phyloP scores from a whole-genome alignment of 2,888 invertebrate genomes.

The Watsonalla cultraria region DNA sequence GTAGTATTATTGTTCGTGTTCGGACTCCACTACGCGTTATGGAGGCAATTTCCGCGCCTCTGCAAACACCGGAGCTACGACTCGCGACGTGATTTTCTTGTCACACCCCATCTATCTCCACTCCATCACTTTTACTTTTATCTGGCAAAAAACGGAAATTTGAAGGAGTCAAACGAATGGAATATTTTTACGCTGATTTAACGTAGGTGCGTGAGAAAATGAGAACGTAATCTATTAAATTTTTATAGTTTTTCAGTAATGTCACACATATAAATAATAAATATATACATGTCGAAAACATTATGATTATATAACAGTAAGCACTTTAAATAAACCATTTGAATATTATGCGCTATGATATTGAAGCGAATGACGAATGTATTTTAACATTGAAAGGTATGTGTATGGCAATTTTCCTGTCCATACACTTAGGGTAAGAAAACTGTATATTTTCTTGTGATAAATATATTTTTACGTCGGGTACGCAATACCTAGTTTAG shows the following conservation, averaged over 20 bases:
- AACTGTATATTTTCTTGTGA: not conserved
- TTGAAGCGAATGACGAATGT: no score
- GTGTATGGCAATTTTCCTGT: no score
- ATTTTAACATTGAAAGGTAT: no score
- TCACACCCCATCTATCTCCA: constrained; percentile 9
- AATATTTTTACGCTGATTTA: not conserved
- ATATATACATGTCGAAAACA: no score
- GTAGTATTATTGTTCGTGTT: not conserved
- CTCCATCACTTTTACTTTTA: constrained; percentile 3
- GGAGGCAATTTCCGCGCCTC: constrained; percentile 2
- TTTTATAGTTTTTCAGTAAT: no score
- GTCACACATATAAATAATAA: no score
- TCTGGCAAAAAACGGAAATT: constrained; percentile 1
- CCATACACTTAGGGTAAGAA: not conserved
- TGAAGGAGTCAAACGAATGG: not conserved
- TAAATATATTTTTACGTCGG: not conserved
- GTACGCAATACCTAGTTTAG: not conserved
- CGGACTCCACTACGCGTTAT: not conserved
- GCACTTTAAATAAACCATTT: no score
- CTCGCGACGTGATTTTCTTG: constrained; percentile 10
- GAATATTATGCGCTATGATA: no score
- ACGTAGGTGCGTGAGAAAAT: not conserved
- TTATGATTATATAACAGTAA: no score
- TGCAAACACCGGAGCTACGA: not conserved
- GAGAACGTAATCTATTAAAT: no score